phyloP scores from a whole-genome alignment of 2,888 invertebrate species.

The Darwinula stevensoni region DNA sequence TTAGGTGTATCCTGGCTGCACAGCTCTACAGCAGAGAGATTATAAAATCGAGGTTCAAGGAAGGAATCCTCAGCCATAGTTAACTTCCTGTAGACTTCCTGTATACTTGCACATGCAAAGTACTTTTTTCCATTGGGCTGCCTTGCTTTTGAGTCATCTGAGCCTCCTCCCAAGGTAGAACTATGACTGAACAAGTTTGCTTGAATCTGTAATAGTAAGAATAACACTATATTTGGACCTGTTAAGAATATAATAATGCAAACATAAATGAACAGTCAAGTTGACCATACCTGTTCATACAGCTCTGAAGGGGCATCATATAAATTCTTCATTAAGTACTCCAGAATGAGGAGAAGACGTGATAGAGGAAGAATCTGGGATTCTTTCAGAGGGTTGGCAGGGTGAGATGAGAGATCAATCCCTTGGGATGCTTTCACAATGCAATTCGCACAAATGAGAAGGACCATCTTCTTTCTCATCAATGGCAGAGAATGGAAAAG shows the following conservation, averaged over 20 bases:
- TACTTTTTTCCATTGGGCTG: slow-evolving; percentile 19
- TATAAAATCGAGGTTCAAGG: slow-evolving; percentile 72
- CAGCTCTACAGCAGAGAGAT: slow-evolving; percentile 44
- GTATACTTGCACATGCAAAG: slow-evolving; percentile 40
- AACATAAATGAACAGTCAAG: too few relatives aligned
- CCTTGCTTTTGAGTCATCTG: background rate
- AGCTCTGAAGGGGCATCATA: slow-evolving; percentile 69
- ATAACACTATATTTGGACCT: background rate
- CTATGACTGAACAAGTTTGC: slow-evolving; percentile 40
- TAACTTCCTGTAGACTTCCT: slow-evolving; percentile 27
- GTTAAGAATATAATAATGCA: background rate
- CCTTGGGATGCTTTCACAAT: slow-evolving; percentile 6
- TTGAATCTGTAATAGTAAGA: slow-evolving; percentile 24
- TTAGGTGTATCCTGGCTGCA: slow-evolving; percentile 48
- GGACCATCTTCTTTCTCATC: slow-evolving; percentile 83
- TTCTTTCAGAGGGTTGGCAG: slow-evolving; percentile 21
- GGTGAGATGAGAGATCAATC: background rate
- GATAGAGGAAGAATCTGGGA: slow-evolving; percentile 50
- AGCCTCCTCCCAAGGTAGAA: background rate
- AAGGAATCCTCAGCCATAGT: slow-evolving; percentile 18
- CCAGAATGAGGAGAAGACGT: slow-evolving; percentile 51
- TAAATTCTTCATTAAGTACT: slow-evolving; percentile 78
- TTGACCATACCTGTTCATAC: slow-evolving; percentile 37
- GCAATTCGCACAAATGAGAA: slow-evolving; percentile 23
- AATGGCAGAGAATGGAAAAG: slow-evolving; percentile 77